Percentiles rank a stretch among this genome's conserved stretches.
phyloP scores from a whole-genome alignment of 2,888 invertebrate species.

The Eupithecia tripunctaria region DNA sequence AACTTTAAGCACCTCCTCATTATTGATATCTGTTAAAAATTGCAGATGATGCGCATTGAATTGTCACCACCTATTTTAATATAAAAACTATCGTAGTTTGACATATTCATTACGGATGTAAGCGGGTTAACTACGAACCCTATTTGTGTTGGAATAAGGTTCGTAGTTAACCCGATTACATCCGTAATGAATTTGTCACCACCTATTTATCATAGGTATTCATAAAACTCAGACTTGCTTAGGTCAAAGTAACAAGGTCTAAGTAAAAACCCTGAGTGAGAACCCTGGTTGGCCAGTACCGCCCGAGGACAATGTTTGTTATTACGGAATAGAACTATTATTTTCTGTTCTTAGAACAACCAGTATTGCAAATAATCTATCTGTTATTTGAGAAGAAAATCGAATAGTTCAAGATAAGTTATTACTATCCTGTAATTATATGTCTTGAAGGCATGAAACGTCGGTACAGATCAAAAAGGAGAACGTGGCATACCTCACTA shows the following conservation, averaged over 20 bases:
- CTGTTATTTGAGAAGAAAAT: conserved; percentile 30
- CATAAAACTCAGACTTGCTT: background rate
- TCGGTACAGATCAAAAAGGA: background rate
- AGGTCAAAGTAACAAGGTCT: background rate
- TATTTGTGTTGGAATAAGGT: too few relatives aligned
- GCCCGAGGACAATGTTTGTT: conserved; percentile 54
- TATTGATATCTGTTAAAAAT: too few relatives aligned
- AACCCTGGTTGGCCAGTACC: conserved; percentile 26
- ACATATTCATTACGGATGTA: too few relatives aligned
- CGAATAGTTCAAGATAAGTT: conserved; percentile 7
- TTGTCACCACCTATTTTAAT: too few relatives aligned
- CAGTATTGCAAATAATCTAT: conserved; percentile 28
- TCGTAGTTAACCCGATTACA: too few relatives aligned
- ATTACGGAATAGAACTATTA: conserved; percentile 59
- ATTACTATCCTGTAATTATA: background rate
- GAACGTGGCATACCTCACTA: background rate
- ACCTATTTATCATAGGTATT: background rate
- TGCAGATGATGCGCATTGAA: too few relatives aligned
- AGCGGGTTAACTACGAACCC: too few relatives aligned
- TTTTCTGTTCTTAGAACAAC: conserved; percentile 55
- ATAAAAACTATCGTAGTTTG: too few relatives aligned
- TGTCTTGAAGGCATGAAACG: background rate
- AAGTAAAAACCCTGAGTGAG: background rate
- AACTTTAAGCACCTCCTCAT: too few relatives aligned
- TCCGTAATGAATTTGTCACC: too few relatives aligned